Evolutionary conservation across 2,888 invertebrate genomes (phyloP), one percentile per base, ranked within the genome.

Genomic region (Plagodis pulveraria): DNA sequence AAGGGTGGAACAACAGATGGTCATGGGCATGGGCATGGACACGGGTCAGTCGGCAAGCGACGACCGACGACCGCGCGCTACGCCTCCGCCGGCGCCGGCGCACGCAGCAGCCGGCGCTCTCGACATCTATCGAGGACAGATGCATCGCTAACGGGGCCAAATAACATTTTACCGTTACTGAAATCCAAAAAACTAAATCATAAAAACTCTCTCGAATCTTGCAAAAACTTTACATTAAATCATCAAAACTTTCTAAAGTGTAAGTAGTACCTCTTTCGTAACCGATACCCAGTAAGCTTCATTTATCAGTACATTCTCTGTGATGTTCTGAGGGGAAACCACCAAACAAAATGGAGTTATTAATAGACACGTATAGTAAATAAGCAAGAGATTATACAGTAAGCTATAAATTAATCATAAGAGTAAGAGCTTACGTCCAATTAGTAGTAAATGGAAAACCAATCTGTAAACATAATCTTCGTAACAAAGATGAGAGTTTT

Each of bases 251-350:
- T 85, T 90, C 91, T 91, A 94, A n/a, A 93, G 93, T 94, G 95
- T 97, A 83, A 22, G 74, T 84, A 85, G 85, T 92, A 97, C 97
- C 97, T 97, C 97, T 95, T 96, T 96, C 91, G 97, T 97, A 94
- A 96, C 95, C 93, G 96, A 95, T 94, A 97, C 96, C 97, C 97
- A 97, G 94, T 96, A 96, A 88, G 97, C 97, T 95, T 97, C 97
- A 95, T 97, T 98, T 94, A 97, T 95, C 95, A 97, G 97, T 94
- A 97, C 96, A 95, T 97, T 96, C 96, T 97, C 97, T 94, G 97
- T 97, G 96, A 98, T 97, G 95, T 98, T 98, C 98, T 98, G 97
- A 94, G 95, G 95, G 94, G 94, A 95, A 94, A 95, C 87, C 89
- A 89, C 87, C 86, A 92, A 92, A 92, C 84, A 92, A 92, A 91